Percentiles rank a stretch among this genome's conserved stretches.
These are phyloP conservation scores for Norana najaformis DNA, from an alignment of 2,888 invertebrate species.

Conservation along the genomic window DNA sequence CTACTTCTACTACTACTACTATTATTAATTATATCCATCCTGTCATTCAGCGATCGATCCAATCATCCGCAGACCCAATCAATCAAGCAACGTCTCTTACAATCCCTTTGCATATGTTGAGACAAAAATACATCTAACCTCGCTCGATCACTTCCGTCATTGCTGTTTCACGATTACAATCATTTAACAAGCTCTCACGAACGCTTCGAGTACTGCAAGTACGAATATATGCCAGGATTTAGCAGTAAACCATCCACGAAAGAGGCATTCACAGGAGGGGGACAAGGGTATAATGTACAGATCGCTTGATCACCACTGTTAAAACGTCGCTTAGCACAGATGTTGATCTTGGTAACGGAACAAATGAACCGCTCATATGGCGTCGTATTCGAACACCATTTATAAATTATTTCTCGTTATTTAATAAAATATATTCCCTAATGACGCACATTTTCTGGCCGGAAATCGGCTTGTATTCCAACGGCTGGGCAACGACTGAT, in stretches of 20 bases:
- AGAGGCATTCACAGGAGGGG: background rate
- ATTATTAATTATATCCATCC: no score
- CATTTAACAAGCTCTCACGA: background rate
- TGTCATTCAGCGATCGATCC: background rate
- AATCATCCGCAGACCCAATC: background rate
- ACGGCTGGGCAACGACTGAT: background rate
- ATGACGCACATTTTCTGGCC: slow-evolving; percentile 1
- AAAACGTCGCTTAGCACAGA: background rate
- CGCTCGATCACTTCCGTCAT: slow-evolving; percentile 23
- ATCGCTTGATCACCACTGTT: background rate
- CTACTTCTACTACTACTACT: no score
- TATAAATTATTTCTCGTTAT: background rate
- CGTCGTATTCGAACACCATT: background rate
- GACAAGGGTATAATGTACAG: background rate
- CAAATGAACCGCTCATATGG: background rate
- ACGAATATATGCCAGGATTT: background rate
- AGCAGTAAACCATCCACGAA: background rate
- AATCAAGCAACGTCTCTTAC: background rate
- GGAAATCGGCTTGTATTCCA: background rate
- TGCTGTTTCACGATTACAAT: background rate
- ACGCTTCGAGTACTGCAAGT: background rate
- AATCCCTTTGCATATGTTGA: background rate
- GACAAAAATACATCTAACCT: slow-evolving; percentile 8
- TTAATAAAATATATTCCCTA: slow-evolving; percentile 13
- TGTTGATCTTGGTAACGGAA: background rate